Evolutionary conservation across 2,797 vertebrate genomes (phyloP).

Genomic region (Phalloptychus januarius): DNA sequence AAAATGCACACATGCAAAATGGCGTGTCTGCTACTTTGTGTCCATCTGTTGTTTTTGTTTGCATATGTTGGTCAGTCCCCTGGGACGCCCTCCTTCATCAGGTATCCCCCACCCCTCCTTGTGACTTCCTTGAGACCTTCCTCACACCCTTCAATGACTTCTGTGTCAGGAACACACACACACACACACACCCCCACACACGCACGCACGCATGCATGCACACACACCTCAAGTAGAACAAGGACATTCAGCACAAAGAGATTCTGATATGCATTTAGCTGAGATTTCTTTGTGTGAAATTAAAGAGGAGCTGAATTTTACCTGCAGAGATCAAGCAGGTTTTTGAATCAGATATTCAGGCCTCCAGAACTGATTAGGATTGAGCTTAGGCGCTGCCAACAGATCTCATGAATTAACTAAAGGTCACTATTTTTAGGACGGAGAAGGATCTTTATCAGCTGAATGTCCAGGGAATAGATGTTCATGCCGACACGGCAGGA

Average conservation of each 20-base stretch:
- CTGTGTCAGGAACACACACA: background rate
- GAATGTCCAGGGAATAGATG: slow-evolving; percentile 27
- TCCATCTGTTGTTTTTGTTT: slow-evolving; percentile 38
- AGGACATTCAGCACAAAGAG: slow-evolving; percentile 21
- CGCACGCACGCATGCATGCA: background rate
- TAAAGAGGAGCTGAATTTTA: slow-evolving; percentile 3
- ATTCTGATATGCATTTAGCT: slow-evolving; percentile 10
- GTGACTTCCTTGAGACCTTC: slow-evolving; percentile 47
- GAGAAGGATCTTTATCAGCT: slow-evolving; percentile 31
- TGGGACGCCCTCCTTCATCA: slow-evolving; percentile 44
- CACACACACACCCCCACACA: background rate
- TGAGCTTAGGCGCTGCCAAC: slow-evolving; percentile 12
- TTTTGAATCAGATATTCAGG: slow-evolving; percentile 9
- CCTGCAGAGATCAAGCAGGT: background rate
- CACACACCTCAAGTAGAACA: slow-evolving; percentile 43
- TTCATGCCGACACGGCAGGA: slow-evolving; percentile 29
- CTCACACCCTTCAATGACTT: slow-evolving; percentile 23
- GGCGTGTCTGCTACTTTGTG: background rate
- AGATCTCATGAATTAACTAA: slow-evolving; percentile 27
- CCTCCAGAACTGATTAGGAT: slow-evolving; percentile 33
- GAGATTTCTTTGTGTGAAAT: background rate
- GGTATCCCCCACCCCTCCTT: slow-evolving; percentile 32
- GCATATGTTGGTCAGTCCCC: slow-evolving; percentile 42
- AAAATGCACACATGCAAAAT: background rate
- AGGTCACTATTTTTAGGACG: slow-evolving; percentile 3